These are phyloP conservation scores for Isaurus tuberculatus DNA, from an alignment of 92 coral and sea anemone species.

Conservation along the genomic window DNA sequence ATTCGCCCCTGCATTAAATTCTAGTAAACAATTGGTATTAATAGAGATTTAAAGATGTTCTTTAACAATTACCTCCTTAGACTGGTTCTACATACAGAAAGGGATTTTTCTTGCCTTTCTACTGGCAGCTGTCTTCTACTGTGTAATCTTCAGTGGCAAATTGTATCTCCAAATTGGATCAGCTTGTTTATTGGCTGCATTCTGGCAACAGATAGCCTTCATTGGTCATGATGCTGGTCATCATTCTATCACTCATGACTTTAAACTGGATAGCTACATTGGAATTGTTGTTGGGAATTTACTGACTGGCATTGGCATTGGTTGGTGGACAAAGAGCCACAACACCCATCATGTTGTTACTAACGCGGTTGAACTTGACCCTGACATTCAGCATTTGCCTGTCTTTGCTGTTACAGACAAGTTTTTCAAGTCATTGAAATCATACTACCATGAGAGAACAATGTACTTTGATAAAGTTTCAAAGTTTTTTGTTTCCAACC, in stretches of 20 bases:
- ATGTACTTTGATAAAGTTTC: conserved; percentile 82
- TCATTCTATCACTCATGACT: conserved; percentile 85
- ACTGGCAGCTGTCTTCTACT: conserved; percentile 76
- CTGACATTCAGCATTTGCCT: conserved; percentile 98
- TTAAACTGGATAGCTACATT: conserved; percentile 69
- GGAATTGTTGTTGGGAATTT: conserved; percentile 92
- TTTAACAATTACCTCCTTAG: conserved; percentile 50
- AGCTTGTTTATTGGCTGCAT: conserved; percentile 79
- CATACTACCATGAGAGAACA: conserved; percentile 82
- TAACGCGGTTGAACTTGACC: conserved; percentile 96
- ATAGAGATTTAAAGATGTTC: not conserved
- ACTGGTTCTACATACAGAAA: conserved; percentile 83
- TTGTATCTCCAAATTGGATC: conserved; percentile 70
- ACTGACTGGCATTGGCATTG: conserved; percentile 92
- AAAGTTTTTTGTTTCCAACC: conserved; percentile 85
- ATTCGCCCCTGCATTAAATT: no score
- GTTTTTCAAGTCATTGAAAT: conserved; percentile 90
- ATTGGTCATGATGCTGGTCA: conserved; percentile 97
- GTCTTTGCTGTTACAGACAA: conserved; percentile 95
- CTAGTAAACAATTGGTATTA: no score
- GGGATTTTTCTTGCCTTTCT: conserved; percentile 54
- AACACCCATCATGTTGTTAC: conserved; percentile 98
- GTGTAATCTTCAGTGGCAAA: conserved; percentile 78
- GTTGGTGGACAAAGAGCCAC: conserved; percentile 98
- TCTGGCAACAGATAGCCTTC: conserved; percentile 98